These are phyloP conservation scores for Amphipoea lucens DNA, from an alignment of 2,888 invertebrate species.

Conservation along the genomic window DNA sequence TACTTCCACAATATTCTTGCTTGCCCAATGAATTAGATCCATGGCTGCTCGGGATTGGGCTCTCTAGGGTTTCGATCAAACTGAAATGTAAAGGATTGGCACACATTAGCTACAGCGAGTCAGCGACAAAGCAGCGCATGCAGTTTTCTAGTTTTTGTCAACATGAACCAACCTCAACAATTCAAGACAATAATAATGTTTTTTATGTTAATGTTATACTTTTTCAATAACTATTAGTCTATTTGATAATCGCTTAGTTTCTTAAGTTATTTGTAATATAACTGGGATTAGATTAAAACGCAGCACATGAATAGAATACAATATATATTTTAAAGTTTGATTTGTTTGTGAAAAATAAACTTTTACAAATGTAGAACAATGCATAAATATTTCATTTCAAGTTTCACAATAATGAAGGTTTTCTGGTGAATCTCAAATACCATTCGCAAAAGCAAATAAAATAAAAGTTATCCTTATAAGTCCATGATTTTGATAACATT, in stretches of 20 bases:
- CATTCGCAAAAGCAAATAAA: constrained; percentile 45
- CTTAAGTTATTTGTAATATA: neutral
- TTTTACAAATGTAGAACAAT: constrained; percentile 24
- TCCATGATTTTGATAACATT: constrained; percentile 38
- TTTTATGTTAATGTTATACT: neutral
- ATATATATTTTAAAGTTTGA: constrained; percentile 38
- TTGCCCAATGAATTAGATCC: neutral
- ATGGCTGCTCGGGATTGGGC: no score
- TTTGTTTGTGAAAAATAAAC: constrained; percentile 11
- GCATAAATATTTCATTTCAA: constrained; percentile 10
- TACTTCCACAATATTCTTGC: neutral
- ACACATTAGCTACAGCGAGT: constrained; percentile 2
- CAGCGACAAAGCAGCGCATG: neutral
- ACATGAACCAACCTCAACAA: neutral
- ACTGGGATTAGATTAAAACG: constrained; percentile 28
- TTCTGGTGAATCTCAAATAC: constrained; percentile 25
- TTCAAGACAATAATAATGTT: neutral
- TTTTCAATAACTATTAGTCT: neutral
- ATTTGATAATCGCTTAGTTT: neutral
- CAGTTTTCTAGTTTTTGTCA: neutral
- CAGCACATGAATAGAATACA: constrained; percentile 23
- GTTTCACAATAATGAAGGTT: constrained; percentile 8
- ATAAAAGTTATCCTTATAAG: constrained; percentile 15
- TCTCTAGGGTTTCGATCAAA: neutral
- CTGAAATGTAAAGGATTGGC: neutral